A percentile compares a stretch with the other conserved stretches of the same genome.
Evolutionary conservation across 2,888 invertebrate genomes (phyloP).

Genomic region (Cephus sareptanus): DNA sequence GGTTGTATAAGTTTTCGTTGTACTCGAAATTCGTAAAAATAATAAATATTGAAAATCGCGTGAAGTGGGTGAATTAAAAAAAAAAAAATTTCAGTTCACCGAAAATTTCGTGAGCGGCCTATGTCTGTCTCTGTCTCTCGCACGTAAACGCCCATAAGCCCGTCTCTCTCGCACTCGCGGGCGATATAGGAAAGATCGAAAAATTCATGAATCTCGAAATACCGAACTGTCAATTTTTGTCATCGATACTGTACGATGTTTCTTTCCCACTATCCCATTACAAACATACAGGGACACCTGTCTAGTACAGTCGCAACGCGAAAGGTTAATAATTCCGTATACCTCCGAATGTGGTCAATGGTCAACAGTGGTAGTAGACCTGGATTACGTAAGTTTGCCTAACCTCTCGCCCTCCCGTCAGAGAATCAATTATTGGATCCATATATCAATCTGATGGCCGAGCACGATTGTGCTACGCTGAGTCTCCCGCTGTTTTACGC

Average conservation of each 20-base stretch:
- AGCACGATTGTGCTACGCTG: constrained; percentile 48
- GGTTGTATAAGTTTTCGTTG: neutral
- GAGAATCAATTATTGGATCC: constrained; percentile 59
- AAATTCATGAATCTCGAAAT: neutral
- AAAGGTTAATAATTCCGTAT: neutral
- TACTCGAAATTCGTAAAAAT: neutral
- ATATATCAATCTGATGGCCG: constrained; percentile 58
- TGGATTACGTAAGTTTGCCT: constrained; percentile 50
- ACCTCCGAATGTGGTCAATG: neutral
- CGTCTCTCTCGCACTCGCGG: neutral
- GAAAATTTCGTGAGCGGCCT: neutral
- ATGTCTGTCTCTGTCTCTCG: neutral
- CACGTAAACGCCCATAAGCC: neutral
- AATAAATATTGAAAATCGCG: neutral
- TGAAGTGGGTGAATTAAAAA: neutral
- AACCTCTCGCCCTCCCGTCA: constrained; percentile 45
- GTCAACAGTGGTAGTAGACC: constrained; percentile 24
- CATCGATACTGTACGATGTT: neutral
- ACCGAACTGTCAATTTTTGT: neutral
- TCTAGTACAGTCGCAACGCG: neutral
- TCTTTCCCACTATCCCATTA: constrained; percentile 16
- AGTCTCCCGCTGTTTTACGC: constrained; percentile 54
- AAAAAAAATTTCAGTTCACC: neutral
- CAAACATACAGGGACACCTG: neutral
- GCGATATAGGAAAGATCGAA: neutral